These are phyloP conservation scores for Ibidorhyncha struthersii DNA, from an alignment of 2,113 vertebrate genomes.

Conservation along the genomic window DNA sequence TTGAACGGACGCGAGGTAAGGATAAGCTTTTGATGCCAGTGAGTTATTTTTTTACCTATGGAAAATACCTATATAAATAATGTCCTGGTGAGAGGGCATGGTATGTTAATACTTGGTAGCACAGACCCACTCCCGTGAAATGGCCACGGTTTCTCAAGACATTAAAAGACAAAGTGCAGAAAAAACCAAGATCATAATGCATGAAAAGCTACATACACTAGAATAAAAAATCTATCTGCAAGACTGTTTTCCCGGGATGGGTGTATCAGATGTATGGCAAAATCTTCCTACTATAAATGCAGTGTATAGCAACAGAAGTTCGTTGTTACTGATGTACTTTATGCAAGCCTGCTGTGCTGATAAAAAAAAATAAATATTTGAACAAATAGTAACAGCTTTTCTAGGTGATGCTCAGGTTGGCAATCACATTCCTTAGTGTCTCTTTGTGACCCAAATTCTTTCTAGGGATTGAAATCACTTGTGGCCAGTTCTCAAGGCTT, in stretches of 20 bases:
- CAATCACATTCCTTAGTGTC: neutral
- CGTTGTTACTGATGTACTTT: neutral
- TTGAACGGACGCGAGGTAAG: neutral
- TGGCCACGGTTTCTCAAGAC: neutral
- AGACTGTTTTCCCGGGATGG: neutral
- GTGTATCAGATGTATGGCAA: neutral
- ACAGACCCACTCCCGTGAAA: neutral
- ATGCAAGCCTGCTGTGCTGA: neutral
- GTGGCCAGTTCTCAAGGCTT: neutral
- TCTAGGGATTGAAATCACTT: slow-evolving; percentile 15
- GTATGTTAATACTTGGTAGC: neutral
- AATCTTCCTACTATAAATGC: neutral
- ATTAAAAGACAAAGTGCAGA: neutral
- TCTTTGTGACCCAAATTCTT: neutral
- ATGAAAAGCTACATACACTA: neutral
- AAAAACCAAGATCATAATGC: neutral
- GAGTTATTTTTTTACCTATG: neutral
- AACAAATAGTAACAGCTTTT: neutral
- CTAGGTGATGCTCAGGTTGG: neutral
- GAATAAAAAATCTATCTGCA: neutral
- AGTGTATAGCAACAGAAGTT: neutral
- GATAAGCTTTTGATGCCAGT: neutral
- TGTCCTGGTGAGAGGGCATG: neutral
- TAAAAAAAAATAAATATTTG: neutral
- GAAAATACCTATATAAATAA: neutral